Evolutionary conservation across 2,797 vertebrate species (phyloP).

Genomic region (Etheostoma perlongum): DNA sequence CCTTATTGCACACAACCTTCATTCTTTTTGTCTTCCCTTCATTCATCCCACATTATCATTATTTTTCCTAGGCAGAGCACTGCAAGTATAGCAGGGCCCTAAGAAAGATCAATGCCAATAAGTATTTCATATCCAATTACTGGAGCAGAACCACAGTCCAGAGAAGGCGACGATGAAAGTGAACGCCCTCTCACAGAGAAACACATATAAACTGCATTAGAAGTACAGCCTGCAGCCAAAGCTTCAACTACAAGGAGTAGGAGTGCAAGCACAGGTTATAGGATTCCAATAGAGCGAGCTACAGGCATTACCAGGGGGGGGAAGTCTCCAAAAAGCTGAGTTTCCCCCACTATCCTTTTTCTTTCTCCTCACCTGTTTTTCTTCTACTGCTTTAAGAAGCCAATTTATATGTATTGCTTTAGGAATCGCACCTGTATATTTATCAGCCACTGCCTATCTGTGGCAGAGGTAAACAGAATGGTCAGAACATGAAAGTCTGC

Average conservation of each 20-base stretch:
- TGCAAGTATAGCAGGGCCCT: slow-evolving; percentile 14
- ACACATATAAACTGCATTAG: slow-evolving; percentile 42
- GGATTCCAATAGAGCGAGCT: slow-evolving; percentile 59
- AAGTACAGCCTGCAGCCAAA: slow-evolving; percentile 52
- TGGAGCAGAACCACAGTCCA: slow-evolving; percentile 34
- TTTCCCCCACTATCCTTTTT: slow-evolving; percentile 4
- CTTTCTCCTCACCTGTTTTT: slow-evolving; percentile 22
- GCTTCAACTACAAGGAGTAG: slow-evolving; percentile 45
- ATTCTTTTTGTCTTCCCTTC: slow-evolving; percentile 3
- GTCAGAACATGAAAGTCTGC: not conserved
- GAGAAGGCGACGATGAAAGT: slow-evolving; percentile 55
- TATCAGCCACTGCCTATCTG: not conserved
- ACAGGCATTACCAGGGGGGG: slow-evolving; percentile 56
- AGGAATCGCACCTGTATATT: not conserved
- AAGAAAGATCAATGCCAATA: slow-evolving; percentile 72
- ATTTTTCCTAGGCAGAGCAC: slow-evolving; percentile 50
- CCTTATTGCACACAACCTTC: not conserved
- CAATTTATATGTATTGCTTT: not conserved
- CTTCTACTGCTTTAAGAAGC: slow-evolving; percentile 9
- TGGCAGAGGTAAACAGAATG: not conserved
- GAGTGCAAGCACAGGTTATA: slow-evolving; percentile 61
- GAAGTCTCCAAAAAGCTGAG: slow-evolving; percentile 49
- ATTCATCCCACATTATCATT: not conserved
- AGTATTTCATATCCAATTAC: slow-evolving; percentile 75
- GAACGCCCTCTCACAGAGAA: slow-evolving; percentile 32